Evolutionary conservation across 2,888 invertebrate genomes (phyloP).

Genomic region (Choreutis nemorana): DNA sequence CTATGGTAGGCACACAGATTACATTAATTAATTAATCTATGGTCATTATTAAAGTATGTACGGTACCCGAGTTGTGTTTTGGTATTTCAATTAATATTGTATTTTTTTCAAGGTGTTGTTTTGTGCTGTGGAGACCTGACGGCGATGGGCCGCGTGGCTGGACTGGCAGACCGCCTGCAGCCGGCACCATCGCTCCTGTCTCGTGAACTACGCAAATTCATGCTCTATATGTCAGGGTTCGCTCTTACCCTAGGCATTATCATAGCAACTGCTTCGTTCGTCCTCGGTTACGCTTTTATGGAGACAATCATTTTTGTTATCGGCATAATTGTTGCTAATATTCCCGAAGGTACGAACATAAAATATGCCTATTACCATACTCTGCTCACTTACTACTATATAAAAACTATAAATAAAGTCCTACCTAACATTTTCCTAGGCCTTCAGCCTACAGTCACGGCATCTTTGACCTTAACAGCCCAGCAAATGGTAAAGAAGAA

Average conservation of each 20-base stretch:
- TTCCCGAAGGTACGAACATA: constrained; percentile 80
- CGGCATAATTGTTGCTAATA: constrained; percentile 97
- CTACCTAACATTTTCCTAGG: no score
- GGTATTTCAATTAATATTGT: background rate
- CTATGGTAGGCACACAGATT: no score
- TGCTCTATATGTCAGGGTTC: constrained; percentile 93
- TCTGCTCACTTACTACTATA: no score
- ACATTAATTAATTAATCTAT: no score
- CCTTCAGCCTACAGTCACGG: constrained; percentile 96
- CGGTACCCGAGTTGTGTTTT: background rate
- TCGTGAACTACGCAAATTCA: constrained; percentile 96
- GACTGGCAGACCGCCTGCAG: constrained; percentile 88
- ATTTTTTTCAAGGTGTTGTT: constrained; percentile 66
- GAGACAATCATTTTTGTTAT: constrained; percentile 98
- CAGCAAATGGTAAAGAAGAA: constrained; percentile 98
- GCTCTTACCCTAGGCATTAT: constrained; percentile 90
- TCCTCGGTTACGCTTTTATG: constrained; percentile 96
- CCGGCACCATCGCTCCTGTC: constrained; percentile 96
- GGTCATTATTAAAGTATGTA: background rate
- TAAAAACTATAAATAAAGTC: no score
- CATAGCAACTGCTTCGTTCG: constrained; percentile 93
- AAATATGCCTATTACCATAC: background rate
- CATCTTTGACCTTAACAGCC: constrained; percentile 96
- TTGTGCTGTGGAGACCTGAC: constrained; percentile 86
- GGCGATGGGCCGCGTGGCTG: constrained; percentile 91